Evolutionary conservation across 2,797 vertebrate species (phyloP).

Genomic region (Pygocentrus nattereri): DNA sequence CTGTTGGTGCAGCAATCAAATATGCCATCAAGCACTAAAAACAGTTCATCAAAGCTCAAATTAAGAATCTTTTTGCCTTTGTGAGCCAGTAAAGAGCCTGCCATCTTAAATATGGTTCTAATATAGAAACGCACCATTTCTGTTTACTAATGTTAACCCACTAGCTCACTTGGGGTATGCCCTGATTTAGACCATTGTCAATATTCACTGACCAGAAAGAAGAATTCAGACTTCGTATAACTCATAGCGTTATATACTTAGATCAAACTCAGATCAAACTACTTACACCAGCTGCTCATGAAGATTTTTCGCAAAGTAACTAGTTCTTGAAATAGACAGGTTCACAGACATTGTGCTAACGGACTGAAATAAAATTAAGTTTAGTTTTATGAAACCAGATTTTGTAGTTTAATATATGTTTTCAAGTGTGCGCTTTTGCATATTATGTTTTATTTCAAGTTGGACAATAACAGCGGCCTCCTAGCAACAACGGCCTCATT

Average conservation of each 20-base stretch:
- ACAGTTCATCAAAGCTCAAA: no score
- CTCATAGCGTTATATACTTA: no score
- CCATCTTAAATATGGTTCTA: background rate
- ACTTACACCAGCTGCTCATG: constrained; percentile 37
- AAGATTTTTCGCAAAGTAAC: constrained; percentile 30
- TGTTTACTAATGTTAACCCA: background rate
- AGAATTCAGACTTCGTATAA: no score
- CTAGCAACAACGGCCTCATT: no score
- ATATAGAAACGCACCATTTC: background rate
- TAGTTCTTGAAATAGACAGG: constrained; percentile 29
- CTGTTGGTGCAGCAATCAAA: constrained; percentile 2
- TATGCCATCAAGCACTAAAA: background rate
- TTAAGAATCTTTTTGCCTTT: no score
- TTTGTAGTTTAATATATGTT: no score
- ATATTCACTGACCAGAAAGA: background rate
- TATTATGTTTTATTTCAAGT: background rate
- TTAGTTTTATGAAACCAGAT: background rate
- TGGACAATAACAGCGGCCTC: background rate
- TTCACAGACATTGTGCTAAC: constrained; percentile 30
- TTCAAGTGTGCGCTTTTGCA: no score
- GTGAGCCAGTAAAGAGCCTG: no score
- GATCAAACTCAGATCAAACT: background rate
- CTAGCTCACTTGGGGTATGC: no score
- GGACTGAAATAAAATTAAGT: background rate
- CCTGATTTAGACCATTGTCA: background rate